Conservation (phyloP, 2,888 invertebrate species). For the Andrena marginata region DNA sequence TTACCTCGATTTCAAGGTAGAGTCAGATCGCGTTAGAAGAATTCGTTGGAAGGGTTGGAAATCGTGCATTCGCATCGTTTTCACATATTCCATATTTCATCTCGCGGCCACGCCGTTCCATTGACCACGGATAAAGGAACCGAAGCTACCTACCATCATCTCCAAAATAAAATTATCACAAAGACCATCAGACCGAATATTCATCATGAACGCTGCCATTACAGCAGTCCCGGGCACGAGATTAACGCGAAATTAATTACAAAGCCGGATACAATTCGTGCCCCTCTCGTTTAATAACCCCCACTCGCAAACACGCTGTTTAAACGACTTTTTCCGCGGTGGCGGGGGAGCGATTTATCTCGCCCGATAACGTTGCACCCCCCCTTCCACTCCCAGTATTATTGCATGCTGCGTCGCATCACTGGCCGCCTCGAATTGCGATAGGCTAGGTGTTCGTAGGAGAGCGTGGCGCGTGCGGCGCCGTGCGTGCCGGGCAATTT, state of each 20-base stretch:
- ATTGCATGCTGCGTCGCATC: slow-evolving; percentile 22
- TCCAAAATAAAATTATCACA: neutral
- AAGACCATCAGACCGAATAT: neutral
- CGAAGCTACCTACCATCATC: neutral
- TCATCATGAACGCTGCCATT: neutral
- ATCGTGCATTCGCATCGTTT: neutral
- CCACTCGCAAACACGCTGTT: slow-evolving; percentile 6
- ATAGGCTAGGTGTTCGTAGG: slow-evolving; percentile 6
- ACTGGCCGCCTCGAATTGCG: slow-evolving; percentile 6
- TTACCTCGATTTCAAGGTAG: neutral
- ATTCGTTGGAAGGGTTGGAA: neutral
- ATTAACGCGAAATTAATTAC: slow-evolving; percentile 34
- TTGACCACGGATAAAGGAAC: neutral
- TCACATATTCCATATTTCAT: too few relatives aligned
- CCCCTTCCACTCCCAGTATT: neutral
- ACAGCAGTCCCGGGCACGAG: neutral
- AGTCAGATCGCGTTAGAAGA: neutral
- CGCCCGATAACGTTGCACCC: slow-evolving; percentile 27
- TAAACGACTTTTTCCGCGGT: slow-evolving; percentile 37
- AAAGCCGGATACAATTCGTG: neutral
- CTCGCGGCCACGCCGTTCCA: neutral
- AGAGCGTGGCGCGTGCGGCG: slow-evolving; percentile 13
- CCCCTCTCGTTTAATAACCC: neutral
- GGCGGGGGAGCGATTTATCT: slow-evolving; percentile 19
- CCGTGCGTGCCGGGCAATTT: slow-evolving; percentile 47